Conservation (phyloP, 2,797 vertebrate genomes). For the Craterocephalus amniculus region DNA sequence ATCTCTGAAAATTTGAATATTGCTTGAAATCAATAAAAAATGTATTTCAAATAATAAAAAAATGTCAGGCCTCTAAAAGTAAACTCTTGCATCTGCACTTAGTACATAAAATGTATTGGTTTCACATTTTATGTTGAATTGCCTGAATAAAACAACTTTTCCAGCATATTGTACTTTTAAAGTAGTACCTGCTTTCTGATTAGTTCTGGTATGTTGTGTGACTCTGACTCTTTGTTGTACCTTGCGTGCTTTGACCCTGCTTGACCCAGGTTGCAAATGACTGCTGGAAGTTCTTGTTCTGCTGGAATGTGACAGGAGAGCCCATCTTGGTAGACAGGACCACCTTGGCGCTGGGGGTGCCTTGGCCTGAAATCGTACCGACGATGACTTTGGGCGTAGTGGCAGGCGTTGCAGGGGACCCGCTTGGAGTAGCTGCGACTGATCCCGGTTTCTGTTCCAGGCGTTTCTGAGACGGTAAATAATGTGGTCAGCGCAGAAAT, state of each 20-base stretch:
- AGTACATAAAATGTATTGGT: too few relatives aligned
- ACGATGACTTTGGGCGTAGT: slow-evolving; percentile 90
- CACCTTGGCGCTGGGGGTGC: slow-evolving; percentile 91
- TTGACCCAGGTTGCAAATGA: slow-evolving; percentile 98
- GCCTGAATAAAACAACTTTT: too few relatives aligned
- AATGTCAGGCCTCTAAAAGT: too few relatives aligned
- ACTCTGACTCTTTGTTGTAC: slow-evolving; percentile 63
- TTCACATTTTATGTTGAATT: too few relatives aligned
- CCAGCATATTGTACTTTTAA: too few relatives aligned
- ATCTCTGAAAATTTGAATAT: too few relatives aligned
- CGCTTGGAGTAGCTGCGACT: slow-evolving; percentile 78
- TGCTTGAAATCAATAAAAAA: too few relatives aligned
- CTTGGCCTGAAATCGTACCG: slow-evolving; percentile 87
- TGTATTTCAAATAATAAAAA: too few relatives aligned
- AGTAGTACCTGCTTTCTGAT: too few relatives aligned
- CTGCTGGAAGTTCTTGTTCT: slow-evolving; percentile 98
- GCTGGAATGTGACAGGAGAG: slow-evolving; percentile 97
- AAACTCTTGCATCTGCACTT: too few relatives aligned
- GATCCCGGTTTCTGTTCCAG: slow-evolving; percentile 90
- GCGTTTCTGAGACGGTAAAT: slow-evolving; percentile 85
- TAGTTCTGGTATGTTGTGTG: slow-evolving; percentile 10
- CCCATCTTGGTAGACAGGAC: slow-evolving; percentile 94
- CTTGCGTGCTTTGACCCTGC: slow-evolving; percentile 93
- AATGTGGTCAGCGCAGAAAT: slow-evolving; percentile 10
- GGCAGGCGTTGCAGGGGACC: slow-evolving; percentile 78